A percentile compares a stretch with the other conserved stretches of the same genome.
phyloP scores from a whole-genome alignment of 2,888 invertebrate species.

The Acrobasis suavella region DNA sequence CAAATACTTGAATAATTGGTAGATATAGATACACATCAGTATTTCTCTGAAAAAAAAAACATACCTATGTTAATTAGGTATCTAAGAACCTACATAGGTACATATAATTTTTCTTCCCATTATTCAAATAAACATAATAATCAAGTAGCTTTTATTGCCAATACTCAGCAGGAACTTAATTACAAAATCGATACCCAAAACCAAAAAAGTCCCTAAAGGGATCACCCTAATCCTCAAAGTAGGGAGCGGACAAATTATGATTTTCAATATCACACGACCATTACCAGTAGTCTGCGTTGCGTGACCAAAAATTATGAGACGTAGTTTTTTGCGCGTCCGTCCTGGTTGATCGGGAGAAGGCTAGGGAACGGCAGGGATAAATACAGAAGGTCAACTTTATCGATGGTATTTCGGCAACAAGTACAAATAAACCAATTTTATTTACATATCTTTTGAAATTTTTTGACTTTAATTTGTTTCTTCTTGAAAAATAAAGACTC shows the following conservation, averaged over 20 bases:
- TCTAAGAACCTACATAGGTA: no score
- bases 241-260: slow-evolving; percentile 75
- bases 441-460: no score
- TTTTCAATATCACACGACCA: slow-evolving; percentile 76
- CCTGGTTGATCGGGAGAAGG: slow-evolving; percentile 52
- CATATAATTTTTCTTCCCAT: slow-evolving; percentile 2
- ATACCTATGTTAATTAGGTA: no score
- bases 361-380: slow-evolving; percentile 25
- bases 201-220: slow-evolving; percentile 45
- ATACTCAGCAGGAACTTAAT: slow-evolving; percentile 13
- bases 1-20: no score
- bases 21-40: no score
- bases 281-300: slow-evolving; percentile 65
- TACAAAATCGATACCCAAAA: slow-evolving; percentile 27
- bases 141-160: slow-evolving; percentile 6
- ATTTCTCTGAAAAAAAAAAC: no score
- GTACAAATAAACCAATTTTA: no score
- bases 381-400: slow-evolving; percentile 5
- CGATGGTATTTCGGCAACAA: no score
- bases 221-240: slow-evolving; percentile 37
- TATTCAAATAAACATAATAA: slow-evolving; percentile 10
- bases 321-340: slow-evolving; percentile 64
- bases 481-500: no score
- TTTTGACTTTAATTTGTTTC: no score
- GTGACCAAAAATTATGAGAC: slow-evolving; percentile 73